These are phyloP conservation scores for Resseliella maxima DNA, from an alignment of 2,888 invertebrate species.

Conservation along the genomic window DNA sequence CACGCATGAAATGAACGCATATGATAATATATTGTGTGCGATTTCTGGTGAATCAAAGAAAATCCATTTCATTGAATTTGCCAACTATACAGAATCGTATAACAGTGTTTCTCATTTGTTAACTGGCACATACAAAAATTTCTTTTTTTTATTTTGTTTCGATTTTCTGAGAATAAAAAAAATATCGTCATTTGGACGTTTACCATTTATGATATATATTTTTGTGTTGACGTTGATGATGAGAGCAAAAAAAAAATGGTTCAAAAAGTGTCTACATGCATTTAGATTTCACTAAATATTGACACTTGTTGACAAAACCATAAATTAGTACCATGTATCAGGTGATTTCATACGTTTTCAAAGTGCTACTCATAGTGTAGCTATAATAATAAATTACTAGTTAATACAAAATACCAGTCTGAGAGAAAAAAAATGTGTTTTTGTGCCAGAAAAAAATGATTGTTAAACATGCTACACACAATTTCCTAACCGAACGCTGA, in stretches of 20 bases:
- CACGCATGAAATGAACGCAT: background rate
- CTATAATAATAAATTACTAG: no score
- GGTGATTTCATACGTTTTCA: background rate
- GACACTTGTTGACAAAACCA: background rate
- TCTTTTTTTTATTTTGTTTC: no score
- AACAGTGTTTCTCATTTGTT: background rate
- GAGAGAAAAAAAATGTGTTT: background rate
- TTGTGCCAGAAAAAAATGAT: background rate
- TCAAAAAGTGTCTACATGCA: background rate
- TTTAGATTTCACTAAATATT: background rate
- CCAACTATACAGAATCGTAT: background rate
- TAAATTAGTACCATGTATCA: background rate
- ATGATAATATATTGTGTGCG: background rate
- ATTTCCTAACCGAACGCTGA: no score
- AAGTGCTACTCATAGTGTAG: background rate
- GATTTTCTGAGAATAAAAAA: no score
- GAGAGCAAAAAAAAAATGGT: background rate
- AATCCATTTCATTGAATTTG: conserved; percentile 4
- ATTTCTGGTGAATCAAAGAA: conserved; percentile 5
- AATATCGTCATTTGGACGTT: no score
- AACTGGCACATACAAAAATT: no score
- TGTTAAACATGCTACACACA: background rate
- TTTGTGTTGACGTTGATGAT: no score
- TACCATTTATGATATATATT: no score
- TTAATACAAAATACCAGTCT: background rate